Base-by-base conservation (phyloP, 2,113 vertebrate species). In the Ailurus styani region DNA sequence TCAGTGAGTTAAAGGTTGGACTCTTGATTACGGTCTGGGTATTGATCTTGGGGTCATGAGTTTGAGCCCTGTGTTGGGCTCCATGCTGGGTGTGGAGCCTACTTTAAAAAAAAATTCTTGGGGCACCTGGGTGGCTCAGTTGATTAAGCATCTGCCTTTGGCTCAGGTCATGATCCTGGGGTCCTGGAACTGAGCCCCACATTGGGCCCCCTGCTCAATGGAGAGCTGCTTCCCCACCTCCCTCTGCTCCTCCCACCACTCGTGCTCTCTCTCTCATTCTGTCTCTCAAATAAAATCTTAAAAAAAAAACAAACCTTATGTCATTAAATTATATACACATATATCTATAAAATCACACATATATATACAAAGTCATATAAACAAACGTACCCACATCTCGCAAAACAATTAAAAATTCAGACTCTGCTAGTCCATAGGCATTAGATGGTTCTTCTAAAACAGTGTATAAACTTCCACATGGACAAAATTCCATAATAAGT, bases 401-500 rank as follows among this genome's bases (percentile, higher is more conserved):
- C 75, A 99, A 99, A 47, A 99, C 99, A 31, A 99, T 99, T 97
- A 99, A 99, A 98, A 99, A 99, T 98, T 99, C 99, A 6, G 99
- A 99, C 96, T 99, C 99, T 1, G 99, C 99, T 42, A 99, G 99
- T 42, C 99, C 99, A 96, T 99, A 99, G 13, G 99, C 99, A 87
- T 99, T 99, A 91, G 99, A 99, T 0, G 99, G 99, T 96, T 99
- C 99, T 98, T 99, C 99, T 93, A 99, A 97, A 17, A 99, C 99
- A 1, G 99, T 99, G 96, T 99, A 99, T 88, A 99, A 99, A 96
- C 99, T 99, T 4, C 99, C 99, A 78, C 99, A 99, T 0, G 99
- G 99, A 98, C 99, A 99, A 90, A 99, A 99, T 98, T 99, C 99
- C 99, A 99, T 99, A 93, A 99, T 99, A 97, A 99, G 98, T 21